phyloP scores from a whole-genome alignment of 2,888 invertebrate species.

The Pseudococcus viburni region DNA sequence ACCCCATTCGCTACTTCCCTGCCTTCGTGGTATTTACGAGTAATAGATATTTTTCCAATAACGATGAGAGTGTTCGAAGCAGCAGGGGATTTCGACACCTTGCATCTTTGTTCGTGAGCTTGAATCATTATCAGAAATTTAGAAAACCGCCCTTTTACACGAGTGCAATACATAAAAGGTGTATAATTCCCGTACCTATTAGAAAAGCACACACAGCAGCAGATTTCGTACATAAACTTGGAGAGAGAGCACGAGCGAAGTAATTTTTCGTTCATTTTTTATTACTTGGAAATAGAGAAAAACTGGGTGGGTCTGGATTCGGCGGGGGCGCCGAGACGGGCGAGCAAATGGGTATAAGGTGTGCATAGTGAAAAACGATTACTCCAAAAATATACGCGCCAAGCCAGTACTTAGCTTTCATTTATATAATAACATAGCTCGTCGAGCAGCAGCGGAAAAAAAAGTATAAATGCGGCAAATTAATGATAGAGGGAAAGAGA shows the following conservation, averaged over 20 bases:
- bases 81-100: neutral
- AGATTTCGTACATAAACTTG: neutral
- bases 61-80: neutral
- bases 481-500: constrained; percentile 44
- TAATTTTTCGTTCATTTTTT: constrained; percentile 39
- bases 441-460: neutral
- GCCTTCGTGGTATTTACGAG: neutral
- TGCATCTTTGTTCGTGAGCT: constrained; percentile 19
- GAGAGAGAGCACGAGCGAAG: neutral
- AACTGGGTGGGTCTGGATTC: constrained; percentile 20
- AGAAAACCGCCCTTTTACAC: constrained; percentile 28
- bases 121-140: constrained; percentile 24
- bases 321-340: neutral
- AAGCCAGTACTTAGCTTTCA: constrained; percentile 38
- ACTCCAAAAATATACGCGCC: neutral
- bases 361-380: constrained; percentile 38
- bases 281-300: neutral
- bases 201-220: constrained; percentile 20
- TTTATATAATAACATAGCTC: constrained; percentile 45
- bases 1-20: too few species aligned
- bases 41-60: neutral
- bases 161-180: constrained; percentile 35
- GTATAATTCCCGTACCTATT: constrained; percentile 21
- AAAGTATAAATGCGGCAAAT: constrained; percentile 42
- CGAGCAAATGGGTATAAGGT: constrained; percentile 7